Evolutionary conservation across 2,797 vertebrate species (phyloP).

Genomic region (Silurus aristotelis): DNA sequence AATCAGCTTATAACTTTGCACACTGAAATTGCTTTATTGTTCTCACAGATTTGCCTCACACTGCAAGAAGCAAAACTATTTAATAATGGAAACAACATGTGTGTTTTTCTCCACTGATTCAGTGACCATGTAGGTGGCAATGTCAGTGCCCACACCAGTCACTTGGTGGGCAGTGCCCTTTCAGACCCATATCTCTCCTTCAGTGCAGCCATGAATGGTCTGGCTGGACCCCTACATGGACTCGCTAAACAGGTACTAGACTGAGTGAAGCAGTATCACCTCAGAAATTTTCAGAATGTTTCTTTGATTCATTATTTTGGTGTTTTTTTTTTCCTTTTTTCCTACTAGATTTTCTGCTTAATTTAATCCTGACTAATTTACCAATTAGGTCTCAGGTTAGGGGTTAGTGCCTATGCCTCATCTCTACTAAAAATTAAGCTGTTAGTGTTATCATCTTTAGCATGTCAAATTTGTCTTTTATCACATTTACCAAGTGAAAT

Average conservation of each 20-base stretch:
- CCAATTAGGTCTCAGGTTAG: neutral
- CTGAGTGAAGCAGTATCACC: neutral
- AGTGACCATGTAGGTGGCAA: conserved; percentile 97
- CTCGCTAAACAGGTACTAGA: conserved; percentile 90
- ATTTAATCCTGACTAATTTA: neutral
- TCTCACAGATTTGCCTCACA: no score
- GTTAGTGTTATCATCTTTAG: no score
- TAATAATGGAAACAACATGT: neutral
- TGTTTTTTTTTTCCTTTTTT: neutral
- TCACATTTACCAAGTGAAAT: no score
- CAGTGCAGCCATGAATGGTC: conserved; percentile 93
- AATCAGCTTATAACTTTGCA: no score
- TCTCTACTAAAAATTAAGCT: no score
- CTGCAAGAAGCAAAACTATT: neutral
- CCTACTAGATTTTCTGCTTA: neutral
- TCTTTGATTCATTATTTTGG: neutral
- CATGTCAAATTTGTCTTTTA: no score
- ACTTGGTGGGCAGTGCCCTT: conserved; percentile 92
- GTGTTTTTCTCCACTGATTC: conserved; percentile 35
- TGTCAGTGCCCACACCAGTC: conserved; percentile 94
- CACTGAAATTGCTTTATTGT: no score
- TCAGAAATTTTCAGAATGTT: neutral
- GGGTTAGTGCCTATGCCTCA: no score
- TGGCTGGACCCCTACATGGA: conserved; percentile 94
- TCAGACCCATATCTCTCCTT: conserved; percentile 97